Base-by-base conservation (phyloP, 1,140 invertebrate genomes). In the Meteorus sp. region DNA sequence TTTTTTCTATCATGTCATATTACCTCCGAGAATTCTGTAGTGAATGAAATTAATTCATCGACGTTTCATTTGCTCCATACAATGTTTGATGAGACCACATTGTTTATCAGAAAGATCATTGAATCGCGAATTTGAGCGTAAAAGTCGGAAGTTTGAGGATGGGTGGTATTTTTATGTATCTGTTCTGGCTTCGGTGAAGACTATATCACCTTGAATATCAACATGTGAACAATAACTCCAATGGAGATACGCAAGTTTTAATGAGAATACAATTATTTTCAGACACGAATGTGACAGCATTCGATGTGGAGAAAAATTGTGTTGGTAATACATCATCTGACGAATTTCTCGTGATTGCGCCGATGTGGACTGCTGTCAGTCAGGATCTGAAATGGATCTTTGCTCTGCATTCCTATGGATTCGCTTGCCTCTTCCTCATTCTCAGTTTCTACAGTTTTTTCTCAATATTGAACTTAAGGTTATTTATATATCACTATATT, bases 361-460 rank as follows among this genome's bases (percentile, higher is more conserved):
- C 76, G 11, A 71, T 73, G 31, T 70, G 71, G 73, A 62, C 59
- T 43, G 62, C 70, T 15, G 71, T 81, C 44, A 74, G 76, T 48
- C 63, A 74, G 31, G 74, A 82, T 25, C 62, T 81, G 25, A 73
- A 69, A 68, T 87, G 85, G 85, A 74, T 77, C 22, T 84, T 85
- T 69, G 71, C 82, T 43, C 68, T 85, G 20, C 85, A 87, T 63
- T 78, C 79, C 2, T 86, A 85, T 61, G 83, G 82, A 25, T 83
- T 85, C 62, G 84, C 80, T 52, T 84, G 83, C 48, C 79, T 85
- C 19, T 87, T 86, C 72, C 81, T 83, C 69, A 77, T 85, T 69
- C 76, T 87, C 25, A 81, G 84, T 29, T 85, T 85, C 69, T 85
- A 85, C 66, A 81, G 84, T 15, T 84, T 87, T 66, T 85, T 86